Percentiles rank a stretch among this genome's conserved stretches.
Evolutionary conservation across 2,113 vertebrate species (phyloP).

Genomic region (Plecotus auritus): DNA sequence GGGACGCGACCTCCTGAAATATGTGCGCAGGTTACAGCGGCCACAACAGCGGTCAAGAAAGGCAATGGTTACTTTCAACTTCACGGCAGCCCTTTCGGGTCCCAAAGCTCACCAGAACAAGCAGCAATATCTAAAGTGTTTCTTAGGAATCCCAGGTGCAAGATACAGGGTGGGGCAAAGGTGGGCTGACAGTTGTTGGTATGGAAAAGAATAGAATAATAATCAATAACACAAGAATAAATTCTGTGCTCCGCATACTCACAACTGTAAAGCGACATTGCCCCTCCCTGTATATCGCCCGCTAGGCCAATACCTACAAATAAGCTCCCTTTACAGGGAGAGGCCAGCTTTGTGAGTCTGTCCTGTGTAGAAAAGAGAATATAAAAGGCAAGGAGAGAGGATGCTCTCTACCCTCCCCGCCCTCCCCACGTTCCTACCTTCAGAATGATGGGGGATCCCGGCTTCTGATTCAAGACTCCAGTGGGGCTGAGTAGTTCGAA

Average conservation of each 20-base stretch:
- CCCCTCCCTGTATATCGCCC: accelerated
- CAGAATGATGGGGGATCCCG: conserved; percentile 95
- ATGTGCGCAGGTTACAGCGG: too few relatives aligned
- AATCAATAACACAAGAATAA: background rate
- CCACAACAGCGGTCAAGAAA: background rate
- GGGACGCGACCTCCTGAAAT: background rate
- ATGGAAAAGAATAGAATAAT: background rate
- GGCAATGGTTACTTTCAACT: background rate
- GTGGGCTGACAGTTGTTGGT: background rate
- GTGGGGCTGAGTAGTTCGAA: conserved; percentile 92
- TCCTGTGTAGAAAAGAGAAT: accelerated
- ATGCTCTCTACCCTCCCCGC: accelerated
- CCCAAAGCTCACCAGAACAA: background rate
- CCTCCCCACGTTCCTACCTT: conserved; percentile 83
- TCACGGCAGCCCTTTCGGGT: background rate
- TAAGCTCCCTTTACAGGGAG: background rate
- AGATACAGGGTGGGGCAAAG: background rate
- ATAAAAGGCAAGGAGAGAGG: background rate
- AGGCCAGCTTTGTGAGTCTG: background rate
- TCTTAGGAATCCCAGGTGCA: background rate
- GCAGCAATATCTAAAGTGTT: background rate
- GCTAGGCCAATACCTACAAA: accelerated
- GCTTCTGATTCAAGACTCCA: conserved; percentile 95
- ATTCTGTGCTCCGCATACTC: background rate
- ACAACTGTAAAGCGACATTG: background rate